Percentiles rank a stretch among this genome's conserved stretches.
These are phyloP conservation scores for Salticus scenicus DNA, from an alignment of 2,888 invertebrate species.

Conservation along the genomic window DNA sequence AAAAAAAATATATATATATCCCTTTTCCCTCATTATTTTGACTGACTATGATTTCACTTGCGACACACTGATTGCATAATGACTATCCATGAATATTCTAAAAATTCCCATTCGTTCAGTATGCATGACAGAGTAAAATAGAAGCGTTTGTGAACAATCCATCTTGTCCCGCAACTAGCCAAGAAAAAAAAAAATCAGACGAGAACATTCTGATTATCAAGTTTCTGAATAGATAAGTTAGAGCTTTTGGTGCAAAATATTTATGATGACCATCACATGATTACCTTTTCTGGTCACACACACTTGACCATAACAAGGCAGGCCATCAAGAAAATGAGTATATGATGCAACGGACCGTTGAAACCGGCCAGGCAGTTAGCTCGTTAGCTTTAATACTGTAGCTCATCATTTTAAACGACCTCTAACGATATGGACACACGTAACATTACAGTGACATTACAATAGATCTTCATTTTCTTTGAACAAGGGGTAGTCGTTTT, in stretches of 20 bases:
- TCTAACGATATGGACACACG: background rate
- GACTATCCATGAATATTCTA: constrained; percentile 53
- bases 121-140: constrained; percentile 21
- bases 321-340: constrained; percentile 17
- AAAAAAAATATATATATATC: too few species aligned
- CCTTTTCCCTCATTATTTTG: background rate
- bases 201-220: constrained; percentile 53
- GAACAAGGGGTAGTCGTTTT: background rate
- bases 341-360: constrained; percentile 14
- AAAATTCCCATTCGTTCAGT: background rate
- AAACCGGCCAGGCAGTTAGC: constrained; percentile 16
- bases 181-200: constrained; percentile 36
- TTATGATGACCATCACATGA: background rate
- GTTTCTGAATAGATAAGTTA: constrained; percentile 19
- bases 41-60: background rate
- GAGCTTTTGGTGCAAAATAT: constrained; percentile 28
- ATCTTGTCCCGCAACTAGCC: constrained; percentile 40
- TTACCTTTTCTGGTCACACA: constrained; percentile 31
- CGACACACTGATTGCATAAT: background rate
- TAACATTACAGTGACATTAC: constrained; percentile 2
- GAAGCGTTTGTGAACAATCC: constrained; percentile 56
- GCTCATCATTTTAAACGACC: constrained; percentile 9
- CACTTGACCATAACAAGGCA: constrained; percentile 40
- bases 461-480: background rate
- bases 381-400: background rate